Percentiles rank a stretch among this genome's conserved stretches.
Evolutionary conservation across 2,888 invertebrate genomes (phyloP).

Genomic region (Eremobia ochroleuca): DNA sequence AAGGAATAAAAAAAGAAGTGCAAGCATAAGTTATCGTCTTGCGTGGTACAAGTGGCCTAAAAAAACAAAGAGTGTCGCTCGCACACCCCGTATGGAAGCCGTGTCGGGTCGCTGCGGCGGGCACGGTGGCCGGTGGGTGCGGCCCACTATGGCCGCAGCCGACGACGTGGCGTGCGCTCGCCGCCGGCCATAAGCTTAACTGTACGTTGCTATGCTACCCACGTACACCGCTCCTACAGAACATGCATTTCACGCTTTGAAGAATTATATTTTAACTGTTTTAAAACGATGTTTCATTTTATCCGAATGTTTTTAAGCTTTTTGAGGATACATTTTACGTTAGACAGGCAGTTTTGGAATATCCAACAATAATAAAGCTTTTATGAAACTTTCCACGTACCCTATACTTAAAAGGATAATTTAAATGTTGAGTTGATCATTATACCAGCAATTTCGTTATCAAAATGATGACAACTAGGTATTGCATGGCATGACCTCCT

Average conservation of each 20-base stretch:
- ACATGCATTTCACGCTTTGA: conserved; percentile 70
- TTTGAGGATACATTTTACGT: not conserved
- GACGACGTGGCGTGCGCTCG: conserved; percentile 49
- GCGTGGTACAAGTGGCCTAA: conserved; percentile 67
- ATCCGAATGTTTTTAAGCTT: conserved; percentile 16
- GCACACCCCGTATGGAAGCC: conserved; percentile 68
- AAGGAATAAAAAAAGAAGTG: conserved; percentile 47
- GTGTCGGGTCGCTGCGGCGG: conserved; percentile 64
- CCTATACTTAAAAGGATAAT: too few species aligned
- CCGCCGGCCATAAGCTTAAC: conserved; percentile 68
- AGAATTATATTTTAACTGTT: conserved; percentile 65
- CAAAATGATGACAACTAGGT: not conserved
- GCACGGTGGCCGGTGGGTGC: conserved; percentile 71
- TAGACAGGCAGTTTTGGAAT: not conserved
- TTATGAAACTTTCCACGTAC: not conserved
- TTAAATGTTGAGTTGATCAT: not conserved
- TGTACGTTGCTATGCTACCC: conserved; percentile 66
- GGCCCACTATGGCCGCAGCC: conserved; percentile 64
- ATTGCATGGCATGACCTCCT: conserved; percentile 35
- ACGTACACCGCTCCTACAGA: conserved; percentile 63
- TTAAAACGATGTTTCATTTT: conserved; percentile 49
- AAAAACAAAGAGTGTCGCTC: conserved; percentile 68
- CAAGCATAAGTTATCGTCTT: conserved; percentile 66
- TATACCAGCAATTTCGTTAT: not conserved
- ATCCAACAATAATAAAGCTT: not conserved